Evolutionary conservation across 2,797 vertebrate species (phyloP), one percentile per base, ranked within the genome.

Genomic region (Poecilia wingei): DNA sequence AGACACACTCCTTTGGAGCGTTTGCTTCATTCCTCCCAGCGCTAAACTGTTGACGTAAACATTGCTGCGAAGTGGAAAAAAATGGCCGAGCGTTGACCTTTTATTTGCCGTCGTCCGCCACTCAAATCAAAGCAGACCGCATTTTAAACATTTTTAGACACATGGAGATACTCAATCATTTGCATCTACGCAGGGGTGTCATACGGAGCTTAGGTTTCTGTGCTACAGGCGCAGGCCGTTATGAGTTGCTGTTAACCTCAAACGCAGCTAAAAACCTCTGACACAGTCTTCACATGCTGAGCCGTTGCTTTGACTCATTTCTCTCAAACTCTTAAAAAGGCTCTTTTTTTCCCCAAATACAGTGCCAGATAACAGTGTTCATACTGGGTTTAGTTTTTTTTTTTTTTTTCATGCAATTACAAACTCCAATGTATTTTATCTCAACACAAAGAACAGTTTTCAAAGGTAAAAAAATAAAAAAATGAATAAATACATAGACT

Each of bases 41-140:
- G 47, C 88, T 89, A 87, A 94, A 92, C 91, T 87, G 83, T 93
- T 91, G 92, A 94, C 90, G 93, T 93, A 94, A 95, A 95, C 95
- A 94, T 89, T 84, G 85, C 88, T 86, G 85, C 89, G 81, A 83
- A 89, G 88, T 90, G 94, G 94, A 95, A 95, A 93, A 89, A 92
- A 94, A 82, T 79, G 93, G 86, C 93, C 90, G 69, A 79, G 76
- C 33, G 0, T 61, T 93, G 93, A 94, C 92, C 92, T 85, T 84
- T 84, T 39, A 83, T 81, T 85, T 84, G 78, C 74, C 78, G 9
- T 76, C 49, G 69, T 79, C 25, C 46, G 57, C 72, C 75, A 85
- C 71, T 64, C 74, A 45, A 89, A 88, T 74, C 80, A 45, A 55
- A 46, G 77, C 82, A 82, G 70, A 79, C 31, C 69, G 20, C 82